Base-by-base conservation (phyloP, 2,113 vertebrate genomes). In the Speoplatyrhinus poulsoni region DNA sequence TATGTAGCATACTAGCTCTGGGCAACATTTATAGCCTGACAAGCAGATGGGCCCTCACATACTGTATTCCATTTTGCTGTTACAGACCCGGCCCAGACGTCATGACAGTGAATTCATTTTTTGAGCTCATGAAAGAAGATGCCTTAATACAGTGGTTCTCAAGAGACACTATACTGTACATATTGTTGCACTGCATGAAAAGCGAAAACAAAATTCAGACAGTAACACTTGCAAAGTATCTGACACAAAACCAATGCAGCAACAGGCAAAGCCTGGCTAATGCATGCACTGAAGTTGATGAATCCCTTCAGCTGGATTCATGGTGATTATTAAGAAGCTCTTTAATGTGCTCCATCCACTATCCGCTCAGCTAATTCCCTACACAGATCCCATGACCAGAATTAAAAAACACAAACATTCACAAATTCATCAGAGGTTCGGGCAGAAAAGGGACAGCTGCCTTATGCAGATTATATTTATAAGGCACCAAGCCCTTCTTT, bases 351-450 rank as follows among this genome's bases (percentile, higher is more conserved):
- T 53, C 10, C 16, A 48, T 76, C 55, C 16, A 66, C 46, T 48
- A 64, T 69, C 65, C 58, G 57, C 62, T 74, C 71, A 46, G 46
- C 74, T 61, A 54, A 81, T 78, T 75, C 12, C 60, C 46, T 49
- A 3, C 13, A 63, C 0, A 61, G 36, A 36, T 46, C 15, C 16
- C 13, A 17, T 9, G 10, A 33, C 16, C 57, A 53, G 19, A 59
- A 50, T 49, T 33, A 47, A 26, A 13, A 50, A 54, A 41, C 6
- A 11, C 57, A 47, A 60, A 13, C 19, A 49, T 47, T 58, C 46
- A 62, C 50, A 36, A 3, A 52, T 5, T 26, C 26, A 41, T 68
- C 65, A 64, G 7, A 12, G 26, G 66, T 55, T 61, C 64, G 48
- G 33, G 54, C n/a, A 41, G 36, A 41, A 41, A 41, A 41, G 3